phyloP scores from a whole-genome alignment of 1,140 invertebrate genomes.

The Mesaphorura yosii region DNA sequence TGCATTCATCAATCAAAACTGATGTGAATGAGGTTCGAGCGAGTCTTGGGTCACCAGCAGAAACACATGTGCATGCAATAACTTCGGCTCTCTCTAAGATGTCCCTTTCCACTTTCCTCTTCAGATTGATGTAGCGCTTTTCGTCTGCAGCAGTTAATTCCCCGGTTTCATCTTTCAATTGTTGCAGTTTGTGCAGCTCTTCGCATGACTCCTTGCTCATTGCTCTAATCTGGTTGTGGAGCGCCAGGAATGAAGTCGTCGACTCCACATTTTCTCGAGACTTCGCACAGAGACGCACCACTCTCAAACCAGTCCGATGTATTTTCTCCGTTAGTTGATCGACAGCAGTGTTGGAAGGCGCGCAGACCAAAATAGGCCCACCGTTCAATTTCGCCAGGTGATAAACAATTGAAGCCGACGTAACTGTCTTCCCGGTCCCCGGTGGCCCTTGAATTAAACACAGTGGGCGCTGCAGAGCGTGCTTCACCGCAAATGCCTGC shows the following conservation, averaged over 20 bases:
- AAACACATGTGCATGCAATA: slow-evolving; percentile 97
- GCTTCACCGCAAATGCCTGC: slow-evolving; percentile 95
- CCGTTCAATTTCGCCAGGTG: slow-evolving; percentile 85
- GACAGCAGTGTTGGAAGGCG: slow-evolving; percentile 97
- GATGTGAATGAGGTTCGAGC: slow-evolving; percentile 88
- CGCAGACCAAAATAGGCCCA: slow-evolving; percentile 92
- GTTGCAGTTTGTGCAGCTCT: slow-evolving; percentile 91
- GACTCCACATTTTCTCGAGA: slow-evolving; percentile 96
- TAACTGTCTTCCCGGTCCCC: slow-evolving; percentile 92
- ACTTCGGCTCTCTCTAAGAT: slow-evolving; percentile 93
- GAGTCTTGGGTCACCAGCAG: slow-evolving; percentile 88
- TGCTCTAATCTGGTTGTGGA: slow-evolving; percentile 95
- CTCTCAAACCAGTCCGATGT: slow-evolving; percentile 91
- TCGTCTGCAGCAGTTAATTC: slow-evolving; percentile 89
- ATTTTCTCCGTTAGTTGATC: slow-evolving; percentile 99
- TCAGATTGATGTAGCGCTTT: slow-evolving; percentile 81
- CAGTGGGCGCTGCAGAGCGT: slow-evolving; percentile 89
- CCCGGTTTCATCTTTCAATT: slow-evolving; percentile 93
- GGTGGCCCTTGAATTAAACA: slow-evolving; percentile 79
- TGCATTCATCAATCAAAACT: slow-evolving; percentile 95
- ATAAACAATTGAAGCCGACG: slow-evolving; percentile 97
- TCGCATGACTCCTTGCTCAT: slow-evolving; percentile 59
- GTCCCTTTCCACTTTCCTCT: slow-evolving; percentile 83
- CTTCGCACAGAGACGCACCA: slow-evolving; percentile 93
- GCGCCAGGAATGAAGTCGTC: slow-evolving; percentile 87